A percentile compares a stretch with the other conserved stretches of the same genome.
Evolutionary conservation across 2,888 invertebrate species (phyloP).

Genomic region (Tanytarsus gracilentus): DNA sequence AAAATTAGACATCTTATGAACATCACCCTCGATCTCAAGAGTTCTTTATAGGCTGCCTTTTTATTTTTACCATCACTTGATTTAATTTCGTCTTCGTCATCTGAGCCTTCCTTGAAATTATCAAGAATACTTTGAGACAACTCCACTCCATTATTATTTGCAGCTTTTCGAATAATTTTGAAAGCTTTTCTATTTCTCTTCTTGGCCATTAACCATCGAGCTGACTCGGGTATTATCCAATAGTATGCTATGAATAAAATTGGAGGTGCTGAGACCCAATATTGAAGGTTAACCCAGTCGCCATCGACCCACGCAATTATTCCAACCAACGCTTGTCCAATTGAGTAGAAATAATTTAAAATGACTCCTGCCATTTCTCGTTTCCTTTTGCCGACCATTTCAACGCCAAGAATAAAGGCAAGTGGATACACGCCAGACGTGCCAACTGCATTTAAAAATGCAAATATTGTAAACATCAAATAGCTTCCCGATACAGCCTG

Average conservation of each 20-base stretch:
- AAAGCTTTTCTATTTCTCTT: slow-evolving; percentile 48
- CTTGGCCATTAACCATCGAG: slow-evolving; percentile 55
- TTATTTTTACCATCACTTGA: neutral
- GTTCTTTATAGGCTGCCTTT: neutral
- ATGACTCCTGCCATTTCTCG: slow-evolving; percentile 54
- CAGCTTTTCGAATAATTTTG: slow-evolving; percentile 48
- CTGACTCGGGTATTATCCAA: slow-evolving; percentile 57
- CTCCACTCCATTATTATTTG: slow-evolving; percentile 47
- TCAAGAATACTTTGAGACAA: slow-evolving; percentile 43
- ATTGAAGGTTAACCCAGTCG: slow-evolving; percentile 52
- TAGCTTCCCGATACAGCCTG: slow-evolving; percentile 49
- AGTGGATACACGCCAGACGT: slow-evolving; percentile 53
- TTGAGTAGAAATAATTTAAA: slow-evolving; percentile 54
- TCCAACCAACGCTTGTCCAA: slow-evolving; percentile 55
- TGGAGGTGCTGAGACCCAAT: slow-evolving; percentile 52
- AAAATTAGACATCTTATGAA: slow-evolving; percentile 1
- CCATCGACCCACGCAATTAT: slow-evolving; percentile 50
- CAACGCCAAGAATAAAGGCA: slow-evolving; percentile 53
- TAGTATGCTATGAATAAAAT: slow-evolving; percentile 50
- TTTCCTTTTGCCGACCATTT: slow-evolving; percentile 54
- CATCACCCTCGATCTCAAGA: neutral
- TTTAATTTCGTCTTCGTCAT: neutral
- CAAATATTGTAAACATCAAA: slow-evolving; percentile 46
- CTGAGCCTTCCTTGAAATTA: neutral
- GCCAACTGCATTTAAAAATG: slow-evolving; percentile 52